Evolutionary conservation across 1,140 invertebrate genomes (phyloP), one percentile per base, ranked within the genome.

Genomic region (Schlechtendalia chinensis): DNA sequence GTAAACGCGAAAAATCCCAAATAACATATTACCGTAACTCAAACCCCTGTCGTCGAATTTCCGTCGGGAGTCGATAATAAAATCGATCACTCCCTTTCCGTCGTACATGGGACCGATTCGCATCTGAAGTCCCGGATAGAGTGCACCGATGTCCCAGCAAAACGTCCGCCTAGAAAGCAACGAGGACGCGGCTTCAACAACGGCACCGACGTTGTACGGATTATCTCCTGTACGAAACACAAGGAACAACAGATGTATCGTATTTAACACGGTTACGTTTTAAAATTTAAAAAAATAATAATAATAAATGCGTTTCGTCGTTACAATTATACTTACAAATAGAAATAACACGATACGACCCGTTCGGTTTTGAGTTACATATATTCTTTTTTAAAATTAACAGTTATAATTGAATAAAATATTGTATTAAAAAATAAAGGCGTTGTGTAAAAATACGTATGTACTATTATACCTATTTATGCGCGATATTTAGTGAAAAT

Each of bases 81-180:
- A 83, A 24, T 83, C 74, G 14, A 83, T 58, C 6, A 80, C 63
- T 39, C 83, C 83, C 56, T 75, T 54, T 14, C 67, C 67, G 24
- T 65, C 61, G 27, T 32, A 74, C 56, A 80, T 53, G 1, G 83
- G 82, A 27, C 80, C 81, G 16, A 83, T 81, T 29, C 81, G 56
- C 72, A 83, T 81, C 32, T 81, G 67, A 4, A 83, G 81, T 14
- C 83, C 83, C 2, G 83, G 83, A 71, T 82, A 82, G 2, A 83
- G n/a, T 1, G 50, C 24, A 45, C 72, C 61, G 58, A 83, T 50
- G 29, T 83, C 81, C 82, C 82, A 83, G 17, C 77, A 63, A 32
- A 83, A 71, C 27, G 59, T 83, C 58, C 83, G 53, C 32, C 82
- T 54, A 24, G 75, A 67, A n/a, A 83, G 81, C 67, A 82, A 83